A percentile compares a stretch with the other conserved stretches of the same genome.
phyloP scores from a whole-genome alignment of 1,140 invertebrate species.

The Trypoxylus dichotomus region DNA sequence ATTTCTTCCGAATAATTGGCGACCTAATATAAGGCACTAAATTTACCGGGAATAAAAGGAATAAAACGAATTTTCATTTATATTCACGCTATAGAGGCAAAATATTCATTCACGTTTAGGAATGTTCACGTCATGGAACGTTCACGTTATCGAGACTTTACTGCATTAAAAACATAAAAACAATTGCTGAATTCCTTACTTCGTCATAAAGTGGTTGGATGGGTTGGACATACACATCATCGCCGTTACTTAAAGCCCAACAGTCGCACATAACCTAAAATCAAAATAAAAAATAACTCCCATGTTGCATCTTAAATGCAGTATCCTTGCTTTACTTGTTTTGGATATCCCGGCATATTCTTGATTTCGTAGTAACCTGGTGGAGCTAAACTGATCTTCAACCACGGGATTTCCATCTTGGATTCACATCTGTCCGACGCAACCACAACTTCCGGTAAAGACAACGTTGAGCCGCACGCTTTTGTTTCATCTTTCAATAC shows the following conservation, averaged over 20 bases:
- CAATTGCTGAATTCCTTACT: too few relatives aligned
- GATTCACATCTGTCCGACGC: not conserved
- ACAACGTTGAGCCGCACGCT: not conserved
- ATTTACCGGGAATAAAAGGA: too few relatives aligned
- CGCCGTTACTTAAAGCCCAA: not conserved
- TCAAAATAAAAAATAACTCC: not conserved
- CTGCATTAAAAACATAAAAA: too few relatives aligned
- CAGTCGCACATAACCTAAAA: slow-evolving; percentile 15
- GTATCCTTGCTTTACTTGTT: not conserved
- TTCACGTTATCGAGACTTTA: too few relatives aligned
- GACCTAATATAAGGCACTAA: too few relatives aligned
- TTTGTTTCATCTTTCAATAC: not conserved
- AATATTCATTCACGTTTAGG: too few relatives aligned
- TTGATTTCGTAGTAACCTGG: slow-evolving; percentile 1
- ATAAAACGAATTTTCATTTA: too few relatives aligned
- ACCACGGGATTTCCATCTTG: slow-evolving; percentile 23
- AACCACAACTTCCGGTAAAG: not conserved
- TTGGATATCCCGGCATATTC: not conserved
- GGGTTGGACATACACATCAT: not conserved
- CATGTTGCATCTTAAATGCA: not conserved
- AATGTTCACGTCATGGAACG: too few relatives aligned
- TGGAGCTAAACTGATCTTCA: slow-evolving; percentile 2
- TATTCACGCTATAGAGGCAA: too few relatives aligned
- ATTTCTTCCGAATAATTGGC: too few relatives aligned
- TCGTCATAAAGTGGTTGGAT: not conserved